Conservation (phyloP, 2,113 vertebrate genomes). For the Thomomys bottae region DNA sequence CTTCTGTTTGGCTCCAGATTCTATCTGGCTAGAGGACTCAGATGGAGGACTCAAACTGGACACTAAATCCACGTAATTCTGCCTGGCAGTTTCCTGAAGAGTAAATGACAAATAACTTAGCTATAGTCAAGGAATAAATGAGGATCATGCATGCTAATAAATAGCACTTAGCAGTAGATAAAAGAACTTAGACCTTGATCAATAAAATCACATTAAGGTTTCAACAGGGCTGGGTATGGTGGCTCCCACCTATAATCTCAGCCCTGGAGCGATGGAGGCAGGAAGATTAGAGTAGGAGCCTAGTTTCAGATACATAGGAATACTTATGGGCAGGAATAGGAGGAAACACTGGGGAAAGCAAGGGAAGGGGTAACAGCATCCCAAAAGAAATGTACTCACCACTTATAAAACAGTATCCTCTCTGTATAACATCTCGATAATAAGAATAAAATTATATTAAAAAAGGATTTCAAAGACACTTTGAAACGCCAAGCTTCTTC, state of each 20-base stretch:
- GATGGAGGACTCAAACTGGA: conserved; percentile 83
- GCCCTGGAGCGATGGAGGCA: neutral
- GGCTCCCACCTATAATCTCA: neutral
- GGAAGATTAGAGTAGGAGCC: neutral
- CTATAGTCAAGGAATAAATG: neutral
- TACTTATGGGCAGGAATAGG: too few relatives aligned
- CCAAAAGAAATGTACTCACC: too few relatives aligned
- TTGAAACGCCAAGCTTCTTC: neutral
- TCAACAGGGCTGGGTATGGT: too few relatives aligned
- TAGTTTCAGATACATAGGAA: neutral
- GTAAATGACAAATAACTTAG: neutral
- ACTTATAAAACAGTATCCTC: too few relatives aligned
- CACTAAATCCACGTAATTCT: conserved; percentile 91
- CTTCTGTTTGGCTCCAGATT: conserved; percentile 69
- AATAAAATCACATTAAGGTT: neutral
- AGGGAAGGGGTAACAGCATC: too few relatives aligned
- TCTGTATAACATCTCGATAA: too few relatives aligned
- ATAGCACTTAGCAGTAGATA: neutral
- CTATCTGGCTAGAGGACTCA: conserved; percentile 78
- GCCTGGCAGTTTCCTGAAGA: conserved; percentile 90
- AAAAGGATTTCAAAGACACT: neutral
- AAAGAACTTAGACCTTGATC: neutral
- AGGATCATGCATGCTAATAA: neutral
- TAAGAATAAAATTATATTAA: too few relatives aligned
- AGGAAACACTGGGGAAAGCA: too few relatives aligned